Base-by-base conservation (phyloP, 2,888 invertebrate genomes). In the Slavum lentiscoides region DNA sequence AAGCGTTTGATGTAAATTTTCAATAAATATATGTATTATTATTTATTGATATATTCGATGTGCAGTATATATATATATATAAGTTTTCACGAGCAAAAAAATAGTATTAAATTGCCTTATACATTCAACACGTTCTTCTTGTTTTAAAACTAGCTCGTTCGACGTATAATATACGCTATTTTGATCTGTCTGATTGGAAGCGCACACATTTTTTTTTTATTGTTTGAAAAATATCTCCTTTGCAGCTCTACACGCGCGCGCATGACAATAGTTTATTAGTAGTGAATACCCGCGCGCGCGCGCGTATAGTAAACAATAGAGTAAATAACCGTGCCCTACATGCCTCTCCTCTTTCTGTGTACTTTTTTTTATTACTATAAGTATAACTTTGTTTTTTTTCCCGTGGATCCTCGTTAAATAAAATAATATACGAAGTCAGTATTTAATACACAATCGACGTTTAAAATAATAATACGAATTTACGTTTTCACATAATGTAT, bases 251-350 rank as follows among this genome's bases (percentile, higher is more conserved):
- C 4, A 30, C 30, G 30, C 30, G 30, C 30, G 30, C 30, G 30
- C 72, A 70, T 53, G 61, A 80, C 72, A 80, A 80, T 80, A 80
- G 80, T 72, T 80, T 80, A 80, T 80, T 80, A 80, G 30, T 30
- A 30, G 43, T 55, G 17, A 72, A 72, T 58, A 72, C 55, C n/a
- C 30, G 30, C n/a, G n/a, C n/a, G n/a, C n/a, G 39, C 23, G 39
- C 30, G 4, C 30, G 39, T n/a, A 23, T n/a, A 49, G 59, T 43
- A 80, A 77, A 80, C 64, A 80, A 80, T 80, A 72, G 30, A 30
- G 66, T 72, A 21, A 53, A 70, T 55, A 80, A 69, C 70, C 55
- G 55, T 80, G 62, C 64, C 80, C 80, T 66, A 80, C 58, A 64
- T 55, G 55, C 64, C 23, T 64, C 43, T 70, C 69, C 58, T 66